These are phyloP conservation scores for Carcinoscorpius rotundicauda DNA, from an alignment of 1,140 invertebrate species.

Conservation along the genomic window DNA sequence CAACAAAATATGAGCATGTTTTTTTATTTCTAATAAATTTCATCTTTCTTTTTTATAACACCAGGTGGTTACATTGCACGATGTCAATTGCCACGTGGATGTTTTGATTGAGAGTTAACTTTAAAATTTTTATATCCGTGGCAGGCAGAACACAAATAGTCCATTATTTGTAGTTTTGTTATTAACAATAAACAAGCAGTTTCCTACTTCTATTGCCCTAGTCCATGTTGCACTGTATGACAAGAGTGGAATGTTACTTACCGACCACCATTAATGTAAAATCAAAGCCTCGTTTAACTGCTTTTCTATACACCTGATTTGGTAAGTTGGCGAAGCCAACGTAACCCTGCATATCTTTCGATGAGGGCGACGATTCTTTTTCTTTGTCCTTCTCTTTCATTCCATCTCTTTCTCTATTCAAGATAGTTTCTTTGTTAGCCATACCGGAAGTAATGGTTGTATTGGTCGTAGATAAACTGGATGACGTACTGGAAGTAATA, in stretches of 20 bases:
- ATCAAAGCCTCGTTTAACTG: slow-evolving; percentile 98
- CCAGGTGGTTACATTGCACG: too few species aligned
- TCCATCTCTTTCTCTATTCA: slow-evolving; percentile 19
- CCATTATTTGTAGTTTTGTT: too few species aligned
- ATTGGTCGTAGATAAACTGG: slow-evolving; percentile 15
- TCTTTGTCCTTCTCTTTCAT: slow-evolving; percentile 10
- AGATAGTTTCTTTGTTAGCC: slow-evolving; percentile 13
- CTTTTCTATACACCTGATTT: slow-evolving; percentile 96
- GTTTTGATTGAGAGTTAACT: too few species aligned
- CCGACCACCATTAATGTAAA: slow-evolving; percentile 99
- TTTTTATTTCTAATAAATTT: too few species aligned
- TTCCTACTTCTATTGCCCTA: too few species aligned
- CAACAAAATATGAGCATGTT: too few species aligned
- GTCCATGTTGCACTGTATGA: too few species aligned
- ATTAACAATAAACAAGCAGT: too few species aligned
- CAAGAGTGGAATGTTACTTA: slow-evolving; percentile 38
- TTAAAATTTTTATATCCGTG: too few species aligned
- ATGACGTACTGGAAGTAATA: slow-evolving; percentile 13
- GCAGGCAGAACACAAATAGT: too few species aligned
- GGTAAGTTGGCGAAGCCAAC: slow-evolving; percentile 67
- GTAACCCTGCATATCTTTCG: slow-evolving; percentile 16
- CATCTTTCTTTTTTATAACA: too few species aligned
- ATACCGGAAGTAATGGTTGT: slow-evolving; percentile 12
- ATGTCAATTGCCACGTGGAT: too few species aligned
- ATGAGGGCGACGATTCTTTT: background rate